These are phyloP conservation scores for Porites australiensis DNA, from an alignment of 64 coral and sea anemone genomes.

Conservation along the genomic window DNA sequence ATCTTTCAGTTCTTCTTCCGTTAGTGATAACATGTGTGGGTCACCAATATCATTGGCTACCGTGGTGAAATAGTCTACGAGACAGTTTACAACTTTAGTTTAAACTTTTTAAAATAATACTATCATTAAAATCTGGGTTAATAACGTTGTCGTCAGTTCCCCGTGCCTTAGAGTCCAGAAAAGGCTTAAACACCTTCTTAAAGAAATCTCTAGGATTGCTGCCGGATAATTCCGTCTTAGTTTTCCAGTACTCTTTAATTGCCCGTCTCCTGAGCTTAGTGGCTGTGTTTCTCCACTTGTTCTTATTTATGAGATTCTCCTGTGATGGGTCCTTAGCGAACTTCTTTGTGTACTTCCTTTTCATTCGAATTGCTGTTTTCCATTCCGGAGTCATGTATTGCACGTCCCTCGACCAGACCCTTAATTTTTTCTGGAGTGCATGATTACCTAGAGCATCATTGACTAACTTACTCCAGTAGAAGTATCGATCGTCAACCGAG, in stretches of 20 bases:
- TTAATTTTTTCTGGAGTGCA: background rate
- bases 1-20: too few relatives aligned
- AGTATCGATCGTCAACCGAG: constrained; percentile 1
- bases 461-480: constrained; percentile 19
- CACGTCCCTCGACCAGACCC: background rate
- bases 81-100: background rate
- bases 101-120: background rate
- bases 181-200: constrained; percentile 51
- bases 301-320: constrained; percentile 24
- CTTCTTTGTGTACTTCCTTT: constrained; percentile 19
- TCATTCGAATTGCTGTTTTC: constrained; percentile 52
- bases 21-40: too few relatives aligned
- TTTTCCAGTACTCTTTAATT: constrained; percentile 51
- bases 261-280: constrained; percentile 17
- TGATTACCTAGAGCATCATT: constrained; percentile 19
- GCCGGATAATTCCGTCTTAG: background rate
- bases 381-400: constrained; percentile 33
- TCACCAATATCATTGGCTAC: background rate
- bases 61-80: background rate
- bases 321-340: constrained; percentile 27
- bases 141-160: background rate
- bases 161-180: background rate
- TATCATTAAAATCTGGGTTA: background rate
- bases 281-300: constrained; percentile 51
- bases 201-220: constrained; percentile 35